Percentiles rank a stretch among this genome's conserved stretches.
Evolutionary conservation across 2,888 invertebrate genomes (phyloP).

Genomic region (Athrips mouffetella): DNA sequence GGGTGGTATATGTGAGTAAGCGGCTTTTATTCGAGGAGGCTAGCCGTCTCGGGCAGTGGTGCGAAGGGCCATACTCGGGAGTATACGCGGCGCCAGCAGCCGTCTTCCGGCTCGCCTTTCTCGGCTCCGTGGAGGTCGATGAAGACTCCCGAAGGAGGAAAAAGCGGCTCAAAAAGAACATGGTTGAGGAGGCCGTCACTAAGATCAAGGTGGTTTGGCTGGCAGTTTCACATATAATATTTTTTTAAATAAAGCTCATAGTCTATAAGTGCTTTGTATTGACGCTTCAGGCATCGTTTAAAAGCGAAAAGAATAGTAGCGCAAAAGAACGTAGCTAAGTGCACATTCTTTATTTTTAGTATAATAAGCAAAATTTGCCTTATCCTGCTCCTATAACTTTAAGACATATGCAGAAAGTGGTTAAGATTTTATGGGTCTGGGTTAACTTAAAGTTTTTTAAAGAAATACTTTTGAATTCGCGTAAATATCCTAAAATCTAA

Average conservation of each 20-base stretch:
- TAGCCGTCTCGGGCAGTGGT: conserved; percentile 68
- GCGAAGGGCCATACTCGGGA: conserved; percentile 69
- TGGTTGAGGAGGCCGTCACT: conserved; percentile 92
- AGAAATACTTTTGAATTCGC: not conserved
- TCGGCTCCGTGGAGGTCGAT: conserved; percentile 91
- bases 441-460: too few species aligned
- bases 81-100: conserved; percentile 82
- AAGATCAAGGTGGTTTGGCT: conserved; percentile 87
- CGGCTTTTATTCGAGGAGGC: conserved; percentile 43
- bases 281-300: too few species aligned
- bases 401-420: too few species aligned
- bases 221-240: conserved; percentile 28
- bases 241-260: not conserved
- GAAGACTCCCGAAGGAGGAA: conserved; percentile 87
- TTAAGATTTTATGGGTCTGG: too few species aligned
- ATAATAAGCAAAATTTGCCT: too few species aligned
- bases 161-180: conserved; percentile 90
- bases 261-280: too few species aligned
- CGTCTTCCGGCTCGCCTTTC: conserved; percentile 89
- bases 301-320: too few species aligned
- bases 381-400: too few species aligned
- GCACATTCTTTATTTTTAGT: too few species aligned
- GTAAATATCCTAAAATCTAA: not conserved
- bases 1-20: conserved; percentile 36
- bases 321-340: too few species aligned